Evolutionary conservation across 2,888 invertebrate genomes (phyloP).

Genomic region (Conops quadrifasciatus): DNA sequence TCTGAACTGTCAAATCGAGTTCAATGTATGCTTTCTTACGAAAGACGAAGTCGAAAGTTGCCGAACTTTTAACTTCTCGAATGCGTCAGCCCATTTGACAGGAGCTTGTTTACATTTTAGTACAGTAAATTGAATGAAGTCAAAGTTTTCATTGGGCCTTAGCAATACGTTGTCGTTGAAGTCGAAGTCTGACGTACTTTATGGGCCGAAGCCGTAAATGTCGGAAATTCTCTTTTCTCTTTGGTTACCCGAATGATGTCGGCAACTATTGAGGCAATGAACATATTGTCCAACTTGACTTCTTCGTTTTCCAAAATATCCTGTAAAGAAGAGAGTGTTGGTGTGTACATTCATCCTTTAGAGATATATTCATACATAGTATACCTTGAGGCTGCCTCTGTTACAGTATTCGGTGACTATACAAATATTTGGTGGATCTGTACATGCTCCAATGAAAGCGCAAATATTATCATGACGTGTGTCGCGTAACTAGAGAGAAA

Average conservation of each 20-base stretch:
- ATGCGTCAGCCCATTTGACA: too few species aligned
- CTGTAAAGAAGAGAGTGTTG: slow-evolving; percentile 62
- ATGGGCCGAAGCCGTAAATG: neutral
- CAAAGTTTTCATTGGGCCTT: too few species aligned
- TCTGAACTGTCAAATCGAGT: too few species aligned
- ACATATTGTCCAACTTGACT: slow-evolving; percentile 95
- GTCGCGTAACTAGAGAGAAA: slow-evolving; percentile 78
- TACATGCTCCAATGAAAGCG: slow-evolving; percentile 90
- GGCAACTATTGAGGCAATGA: slow-evolving; percentile 92
- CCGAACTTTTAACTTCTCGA: too few species aligned
- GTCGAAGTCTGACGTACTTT: neutral
- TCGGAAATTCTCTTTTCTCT: slow-evolving; percentile 16
- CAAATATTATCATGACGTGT: slow-evolving; percentile 91
- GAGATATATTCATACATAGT: neutral
- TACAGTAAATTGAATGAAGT: too few species aligned
- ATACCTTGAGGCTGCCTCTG: slow-evolving; percentile 88
- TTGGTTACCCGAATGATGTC: slow-evolving; percentile 86
- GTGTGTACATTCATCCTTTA: too few species aligned
- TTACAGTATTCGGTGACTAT: slow-evolving; percentile 90
- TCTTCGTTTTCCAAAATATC: slow-evolving; percentile 95
- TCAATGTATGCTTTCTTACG: too few species aligned
- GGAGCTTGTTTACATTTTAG: too few species aligned
- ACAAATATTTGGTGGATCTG: slow-evolving; percentile 89
- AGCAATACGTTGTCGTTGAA: too few species aligned
- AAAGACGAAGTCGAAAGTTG: too few species aligned